Evolutionary conservation across 2,888 invertebrate species (phyloP).

Genomic region (Polylopha cassiicola): DNA sequence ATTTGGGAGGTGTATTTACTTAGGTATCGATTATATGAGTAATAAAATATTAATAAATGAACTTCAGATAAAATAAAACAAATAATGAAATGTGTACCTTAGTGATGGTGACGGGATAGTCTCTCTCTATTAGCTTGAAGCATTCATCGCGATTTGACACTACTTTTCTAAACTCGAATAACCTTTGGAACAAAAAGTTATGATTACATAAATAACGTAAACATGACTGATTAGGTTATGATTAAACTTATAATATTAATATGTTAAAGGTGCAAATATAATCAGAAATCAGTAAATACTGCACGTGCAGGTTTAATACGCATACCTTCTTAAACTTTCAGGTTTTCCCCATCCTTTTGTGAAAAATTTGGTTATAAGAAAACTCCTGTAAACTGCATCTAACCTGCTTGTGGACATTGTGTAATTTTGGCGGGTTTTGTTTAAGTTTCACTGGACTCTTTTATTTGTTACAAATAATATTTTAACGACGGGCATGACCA

Average conservation of each 20-base stretch:
- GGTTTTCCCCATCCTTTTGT: slow-evolving; percentile 98
- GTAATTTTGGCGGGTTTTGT: slow-evolving; percentile 12
- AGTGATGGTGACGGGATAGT: slow-evolving; percentile 91
- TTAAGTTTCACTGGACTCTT: too few relatives aligned
- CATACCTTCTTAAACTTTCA: slow-evolving; percentile 89
- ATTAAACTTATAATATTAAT: slow-evolving; percentile 3
- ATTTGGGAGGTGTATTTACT: too few relatives aligned
- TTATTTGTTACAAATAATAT: too few relatives aligned
- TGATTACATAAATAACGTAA: slow-evolving; percentile 24
- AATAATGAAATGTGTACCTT: slow-evolving; percentile 76
- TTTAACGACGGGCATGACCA: slow-evolving; percentile 13
- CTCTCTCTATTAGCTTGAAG: slow-evolving; percentile 85
- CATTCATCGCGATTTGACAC: slow-evolving; percentile 90
- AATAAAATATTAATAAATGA: too few relatives aligned
- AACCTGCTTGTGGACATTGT: slow-evolving; percentile 79
- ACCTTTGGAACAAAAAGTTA: slow-evolving; percentile 66
- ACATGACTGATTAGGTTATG: slow-evolving; percentile 11
- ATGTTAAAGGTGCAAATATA: slow-evolving; percentile 3
- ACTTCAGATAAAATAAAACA: too few relatives aligned
- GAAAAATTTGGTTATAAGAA: slow-evolving; percentile 93
- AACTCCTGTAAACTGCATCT: slow-evolving; percentile 89
- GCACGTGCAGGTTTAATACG: slow-evolving; percentile 1
- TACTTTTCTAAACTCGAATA: slow-evolving; percentile 93
- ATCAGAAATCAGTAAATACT: not conserved
- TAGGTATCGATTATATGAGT: too few relatives aligned